phyloP scores from a whole-genome alignment of 2,888 invertebrate genomes.

The Tinea trinotella region DNA sequence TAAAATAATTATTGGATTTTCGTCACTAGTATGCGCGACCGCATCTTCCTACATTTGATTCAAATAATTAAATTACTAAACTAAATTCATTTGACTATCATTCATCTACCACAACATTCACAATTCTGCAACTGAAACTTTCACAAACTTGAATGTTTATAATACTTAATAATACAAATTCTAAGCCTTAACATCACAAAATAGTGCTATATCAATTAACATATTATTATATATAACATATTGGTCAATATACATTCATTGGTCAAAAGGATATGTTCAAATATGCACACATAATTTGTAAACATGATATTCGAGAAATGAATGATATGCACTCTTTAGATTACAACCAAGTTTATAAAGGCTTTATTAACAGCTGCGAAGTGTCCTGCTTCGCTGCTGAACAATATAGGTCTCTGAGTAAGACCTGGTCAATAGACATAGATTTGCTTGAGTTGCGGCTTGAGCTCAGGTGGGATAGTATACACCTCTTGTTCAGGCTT shows the following conservation, averaged over 20 bases:
- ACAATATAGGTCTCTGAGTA: constrained; percentile 25
- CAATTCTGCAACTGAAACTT: constrained; percentile 50
- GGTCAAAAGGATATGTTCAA: constrained; percentile 67
- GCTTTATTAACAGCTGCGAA: constrained; percentile 50
- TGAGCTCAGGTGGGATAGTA: constrained; percentile 89
- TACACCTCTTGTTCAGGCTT: constrained; percentile 86
- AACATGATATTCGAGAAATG: constrained; percentile 55
- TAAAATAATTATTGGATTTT: constrained; percentile 70
- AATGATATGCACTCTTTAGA: constrained; percentile 50
- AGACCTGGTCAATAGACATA: constrained; percentile 80
- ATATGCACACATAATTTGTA: constrained; percentile 42
- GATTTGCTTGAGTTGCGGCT: constrained; percentile 90
- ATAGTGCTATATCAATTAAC: constrained; percentile 50
- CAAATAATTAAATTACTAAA: constrained; percentile 66
- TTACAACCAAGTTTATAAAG: constrained; percentile 51
- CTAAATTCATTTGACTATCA: constrained; percentile 70
- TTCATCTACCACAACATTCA: constrained; percentile 52
- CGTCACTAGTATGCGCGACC: constrained; percentile 72
- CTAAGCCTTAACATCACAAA: constrained; percentile 60
- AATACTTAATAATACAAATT: constrained; percentile 71
- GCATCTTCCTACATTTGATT: constrained; percentile 64
- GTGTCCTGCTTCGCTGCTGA: constrained; percentile 56
- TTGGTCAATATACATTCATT: constrained; percentile 64
- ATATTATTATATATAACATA: no score
- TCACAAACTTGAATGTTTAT: constrained; percentile 62